phyloP scores from a whole-genome alignment of 1,140 invertebrate species.

The Drepana arcuata region DNA sequence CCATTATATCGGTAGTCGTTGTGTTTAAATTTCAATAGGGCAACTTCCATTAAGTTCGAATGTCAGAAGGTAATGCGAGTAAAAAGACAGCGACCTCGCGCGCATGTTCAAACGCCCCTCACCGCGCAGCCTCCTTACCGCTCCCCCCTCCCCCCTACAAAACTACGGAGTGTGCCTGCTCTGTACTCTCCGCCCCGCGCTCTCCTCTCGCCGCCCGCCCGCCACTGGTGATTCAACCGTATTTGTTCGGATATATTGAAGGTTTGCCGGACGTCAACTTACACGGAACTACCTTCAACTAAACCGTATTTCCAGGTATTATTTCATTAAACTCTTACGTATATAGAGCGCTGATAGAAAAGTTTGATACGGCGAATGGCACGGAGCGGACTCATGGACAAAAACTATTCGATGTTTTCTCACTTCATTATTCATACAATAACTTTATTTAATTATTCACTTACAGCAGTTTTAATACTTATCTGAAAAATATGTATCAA shows the following conservation, averaged over 20 bases:
- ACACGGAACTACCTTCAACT: slow-evolving; percentile 64
- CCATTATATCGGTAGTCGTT: slow-evolving; percentile 54
- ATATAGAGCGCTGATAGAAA: slow-evolving; percentile 18
- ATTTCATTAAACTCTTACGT: slow-evolving; percentile 31
- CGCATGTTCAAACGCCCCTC: slow-evolving; percentile 35
- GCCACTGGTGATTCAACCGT: slow-evolving; percentile 32
- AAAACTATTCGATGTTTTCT: no score
- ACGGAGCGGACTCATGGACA: no score
- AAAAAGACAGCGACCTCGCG: slow-evolving; percentile 60
- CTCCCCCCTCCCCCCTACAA: slow-evolving; percentile 9
- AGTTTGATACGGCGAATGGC: no score
- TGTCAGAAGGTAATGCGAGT: slow-evolving; percentile 59
- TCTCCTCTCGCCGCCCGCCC: slow-evolving; percentile 3
- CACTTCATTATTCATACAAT: no score
- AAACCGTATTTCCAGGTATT: slow-evolving; percentile 59
- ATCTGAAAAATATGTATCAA: no score
- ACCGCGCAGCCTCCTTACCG: slow-evolving; percentile 9
- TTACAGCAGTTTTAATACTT: no score
- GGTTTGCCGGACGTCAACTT: slow-evolving; percentile 64
- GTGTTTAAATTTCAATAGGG: slow-evolving; percentile 61
- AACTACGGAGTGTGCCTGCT: no score
- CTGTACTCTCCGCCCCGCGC: slow-evolving; percentile 3
- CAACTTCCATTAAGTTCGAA: slow-evolving; percentile 61
- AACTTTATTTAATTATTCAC: no score
- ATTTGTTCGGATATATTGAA: slow-evolving; percentile 62